Conservation (phyloP, 2,113 vertebrate species). For the Patagioenas fasciata region DNA sequence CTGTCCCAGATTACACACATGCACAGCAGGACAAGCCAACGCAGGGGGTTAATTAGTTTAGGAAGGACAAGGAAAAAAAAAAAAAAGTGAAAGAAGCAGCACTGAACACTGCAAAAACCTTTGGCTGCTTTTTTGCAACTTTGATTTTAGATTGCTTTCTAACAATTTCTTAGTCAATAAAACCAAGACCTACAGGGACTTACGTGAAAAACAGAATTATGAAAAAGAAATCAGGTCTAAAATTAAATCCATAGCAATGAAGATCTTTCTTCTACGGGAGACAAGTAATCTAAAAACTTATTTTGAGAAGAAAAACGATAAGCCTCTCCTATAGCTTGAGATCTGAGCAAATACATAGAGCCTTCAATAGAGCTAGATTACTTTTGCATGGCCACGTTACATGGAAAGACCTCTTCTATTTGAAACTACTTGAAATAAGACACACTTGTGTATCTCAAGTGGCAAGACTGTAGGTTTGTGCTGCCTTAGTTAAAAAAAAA, state of each 20-base stretch:
- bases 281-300: constrained; percentile 4
- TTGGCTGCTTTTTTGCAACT: constrained; percentile 5
- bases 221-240: neutral
- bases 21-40: constrained; percentile 1
- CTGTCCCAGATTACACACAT: constrained; percentile 23
- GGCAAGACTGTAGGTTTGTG: neutral
- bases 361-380: neutral
- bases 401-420: neutral
- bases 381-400: constrained; percentile 19
- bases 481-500: neutral
- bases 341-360: constrained; percentile 30
- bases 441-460: neutral
- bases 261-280: neutral
- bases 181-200: neutral
- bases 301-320: constrained; percentile 16
- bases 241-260: neutral
- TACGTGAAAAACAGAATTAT: neutral
- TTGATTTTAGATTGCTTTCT: neutral
- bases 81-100: constrained; percentile 22
- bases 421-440: constrained; percentile 9
- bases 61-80: neutral
- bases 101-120: neutral
- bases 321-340: constrained; percentile 19
- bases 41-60: constrained; percentile 21
- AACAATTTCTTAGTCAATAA: neutral